These are phyloP conservation scores for Apamea crenata DNA, from an alignment of 2,888 invertebrate genomes.

Conservation along the genomic window DNA sequence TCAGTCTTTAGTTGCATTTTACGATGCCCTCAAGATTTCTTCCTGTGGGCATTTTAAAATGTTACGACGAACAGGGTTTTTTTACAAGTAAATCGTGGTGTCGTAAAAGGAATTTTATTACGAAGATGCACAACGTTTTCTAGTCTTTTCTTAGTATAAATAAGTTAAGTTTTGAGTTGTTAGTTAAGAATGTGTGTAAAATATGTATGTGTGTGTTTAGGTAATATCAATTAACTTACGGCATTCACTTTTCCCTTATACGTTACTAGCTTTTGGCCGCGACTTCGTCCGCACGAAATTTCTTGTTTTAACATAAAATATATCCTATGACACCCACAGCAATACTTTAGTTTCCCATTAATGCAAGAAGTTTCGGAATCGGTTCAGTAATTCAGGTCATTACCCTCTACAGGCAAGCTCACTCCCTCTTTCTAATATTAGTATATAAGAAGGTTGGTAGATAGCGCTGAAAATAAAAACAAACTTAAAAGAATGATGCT, in stretches of 20 bases:
- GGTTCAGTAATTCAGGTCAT: not conserved
- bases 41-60: conserved; percentile 50
- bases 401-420: not conserved
- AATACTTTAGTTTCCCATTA: not conserved
- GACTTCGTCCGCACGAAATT: no score
- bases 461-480: not conserved
- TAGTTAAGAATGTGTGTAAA: not conserved
- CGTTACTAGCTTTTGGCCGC: not conserved
- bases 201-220: not conserved
- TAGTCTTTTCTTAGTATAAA: not conserved
- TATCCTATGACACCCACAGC: no score
- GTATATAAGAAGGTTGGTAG: not conserved
- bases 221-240: not conserved
- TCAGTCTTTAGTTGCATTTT: conserved; percentile 54
- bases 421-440: not conserved
- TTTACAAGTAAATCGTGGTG: conserved; percentile 20
- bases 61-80: conserved; percentile 29
- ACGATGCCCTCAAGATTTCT: conserved; percentile 53
- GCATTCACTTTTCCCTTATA: not conserved
- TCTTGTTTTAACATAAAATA: no score
- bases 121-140: not conserved
- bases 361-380: not conserved
- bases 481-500: not conserved
- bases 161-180: not conserved
- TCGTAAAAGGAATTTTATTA: conserved; percentile 35